Conservation (phyloP, 2,113 vertebrate species). For the Fregata magnificens region DNA sequence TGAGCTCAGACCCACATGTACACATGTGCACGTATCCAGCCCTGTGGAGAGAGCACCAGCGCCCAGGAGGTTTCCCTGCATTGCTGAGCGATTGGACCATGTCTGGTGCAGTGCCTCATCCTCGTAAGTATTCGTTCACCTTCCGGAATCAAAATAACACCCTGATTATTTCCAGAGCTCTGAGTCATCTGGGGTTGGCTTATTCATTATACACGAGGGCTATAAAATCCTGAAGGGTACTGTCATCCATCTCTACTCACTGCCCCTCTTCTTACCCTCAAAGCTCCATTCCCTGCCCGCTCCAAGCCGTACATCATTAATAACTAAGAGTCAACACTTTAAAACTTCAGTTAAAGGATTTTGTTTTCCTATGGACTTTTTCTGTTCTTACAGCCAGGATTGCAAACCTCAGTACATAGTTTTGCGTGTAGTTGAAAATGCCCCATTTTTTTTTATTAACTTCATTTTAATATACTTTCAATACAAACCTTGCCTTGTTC, state of each 20-base stretch:
- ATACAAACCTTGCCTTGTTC: background rate
- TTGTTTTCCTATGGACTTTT: background rate
- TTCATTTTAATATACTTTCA: background rate
- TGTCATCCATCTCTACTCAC: background rate
- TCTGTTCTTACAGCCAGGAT: background rate
- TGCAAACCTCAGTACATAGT: background rate
- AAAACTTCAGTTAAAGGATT: background rate
- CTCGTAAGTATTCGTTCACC: rapidly evolving
- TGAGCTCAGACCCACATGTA: rapidly evolving
- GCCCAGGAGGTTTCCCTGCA: background rate
- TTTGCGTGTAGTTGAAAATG: background rate
- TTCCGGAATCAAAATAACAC: background rate
- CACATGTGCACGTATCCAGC: rapidly evolving
- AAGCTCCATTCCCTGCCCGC: background rate
- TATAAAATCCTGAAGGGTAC: background rate
- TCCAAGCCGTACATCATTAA: background rate
- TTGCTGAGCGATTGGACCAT: rapidly evolving
- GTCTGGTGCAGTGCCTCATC: background rate
- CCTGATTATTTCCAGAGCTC: background rate
- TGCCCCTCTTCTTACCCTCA: background rate
- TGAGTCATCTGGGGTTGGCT: background rate
- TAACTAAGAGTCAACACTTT: background rate
- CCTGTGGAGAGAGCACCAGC: rapidly evolving
- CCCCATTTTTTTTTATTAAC: background rate
- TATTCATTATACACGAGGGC: background rate